Base-by-base conservation (phyloP, 2,113 vertebrate genomes). In the Neolamprologus variostigma region DNA sequence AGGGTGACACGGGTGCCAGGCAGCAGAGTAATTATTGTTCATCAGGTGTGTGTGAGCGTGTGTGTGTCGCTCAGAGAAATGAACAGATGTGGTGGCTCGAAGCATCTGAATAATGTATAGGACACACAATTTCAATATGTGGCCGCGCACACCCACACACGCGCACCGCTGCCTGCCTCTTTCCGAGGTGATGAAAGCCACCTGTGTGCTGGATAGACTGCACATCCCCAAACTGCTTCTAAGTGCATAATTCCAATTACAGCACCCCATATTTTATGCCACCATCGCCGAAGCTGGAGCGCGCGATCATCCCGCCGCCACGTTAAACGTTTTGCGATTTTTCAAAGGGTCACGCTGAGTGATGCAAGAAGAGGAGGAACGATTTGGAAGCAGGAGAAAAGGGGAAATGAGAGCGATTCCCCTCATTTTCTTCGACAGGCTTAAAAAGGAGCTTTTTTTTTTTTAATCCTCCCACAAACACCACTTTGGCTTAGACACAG, bases 31-130 rank as follows among this genome's bases (percentile, higher is more conserved):
- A 91, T 90, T 83, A 87, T 89, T 88, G 83, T 89, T 66, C 57
- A 80, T 86, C 87, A 87, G 83, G 92, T 37, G 79, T 68, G 84
- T 51, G 80, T 3, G 23, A 2, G 82, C 7, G 68, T 1, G 35
- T 42, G 63, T 33, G 54, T 16, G 9, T 66, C 7, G 40, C 85
- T 84, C 81, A 80, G 83, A 82, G 79, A 83, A 63, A 86, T 19
- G 53, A 93, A 82, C 92, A 93, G 92, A 92, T 93, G 93, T 89
- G 89, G 86, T 8, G 14, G 63, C 87, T 90, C 3, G 4, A 47
- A 51, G 66, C 68, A n/a, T 63, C 35, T 89, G 87, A 90, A 92
- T 92, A 89, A 93, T 93, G 89, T 81, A 94, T 91, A 35, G 47
- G 82, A 81, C 57, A 40, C 87, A 82, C 78, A 23, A 35, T 84